phyloP scores from a whole-genome alignment of 2,113 vertebrate species.

The Suricata suricatta region DNA sequence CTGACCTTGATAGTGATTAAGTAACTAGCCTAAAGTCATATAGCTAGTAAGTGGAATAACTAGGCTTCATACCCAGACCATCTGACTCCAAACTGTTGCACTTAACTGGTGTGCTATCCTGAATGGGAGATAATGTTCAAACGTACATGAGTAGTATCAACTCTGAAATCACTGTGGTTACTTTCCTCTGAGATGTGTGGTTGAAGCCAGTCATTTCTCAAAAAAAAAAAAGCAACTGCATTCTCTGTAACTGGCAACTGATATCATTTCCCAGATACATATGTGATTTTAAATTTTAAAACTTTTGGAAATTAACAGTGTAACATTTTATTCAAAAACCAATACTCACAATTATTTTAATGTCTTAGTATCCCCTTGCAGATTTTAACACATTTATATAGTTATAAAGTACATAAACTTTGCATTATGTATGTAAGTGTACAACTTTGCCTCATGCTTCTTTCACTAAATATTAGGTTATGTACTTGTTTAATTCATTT shows the following conservation, averaged over 20 bases:
- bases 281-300: constrained; percentile 21
- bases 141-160: background rate
- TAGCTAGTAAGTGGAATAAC: background rate
- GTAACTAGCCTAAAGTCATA: background rate
- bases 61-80: background rate
- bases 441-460: background rate
- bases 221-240: background rate
- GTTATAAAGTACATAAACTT: background rate
- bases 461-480: constrained; percentile 13
- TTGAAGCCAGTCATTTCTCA: constrained; percentile 9
- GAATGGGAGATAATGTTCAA: background rate
- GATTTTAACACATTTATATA: background rate
- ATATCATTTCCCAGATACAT: background rate
- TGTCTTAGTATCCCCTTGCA: background rate
- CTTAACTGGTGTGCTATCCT: background rate
- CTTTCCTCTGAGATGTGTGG: constrained; percentile 17
- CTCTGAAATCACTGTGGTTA: constrained; percentile 12
- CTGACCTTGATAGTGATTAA: background rate
- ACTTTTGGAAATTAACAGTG: background rate
- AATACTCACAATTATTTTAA: constrained; percentile 23
- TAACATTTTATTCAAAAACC: constrained; percentile 5
- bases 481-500: background rate
- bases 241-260: background rate
- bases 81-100: background rate
- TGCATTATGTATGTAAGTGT: background rate